These are phyloP conservation scores for Trichosurus vulpecula DNA, from an alignment of 2,797 vertebrate species.

Conservation along the genomic window DNA sequence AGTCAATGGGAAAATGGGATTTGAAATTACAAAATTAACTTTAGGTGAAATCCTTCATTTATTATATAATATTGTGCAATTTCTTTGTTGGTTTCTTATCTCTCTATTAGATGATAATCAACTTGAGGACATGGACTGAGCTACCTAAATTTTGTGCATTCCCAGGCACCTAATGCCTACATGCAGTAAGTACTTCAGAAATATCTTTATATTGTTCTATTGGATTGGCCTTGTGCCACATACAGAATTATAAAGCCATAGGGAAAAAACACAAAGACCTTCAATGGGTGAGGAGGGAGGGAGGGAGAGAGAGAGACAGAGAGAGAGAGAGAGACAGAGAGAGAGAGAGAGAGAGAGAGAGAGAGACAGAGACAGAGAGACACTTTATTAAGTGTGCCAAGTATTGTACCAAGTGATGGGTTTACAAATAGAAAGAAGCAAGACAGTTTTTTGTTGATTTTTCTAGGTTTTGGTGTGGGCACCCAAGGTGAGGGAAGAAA, in stretches of 20 bases:
- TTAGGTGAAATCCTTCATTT: neutral
- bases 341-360: too few relatives aligned
- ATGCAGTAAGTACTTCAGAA: neutral
- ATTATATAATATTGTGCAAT: neutral
- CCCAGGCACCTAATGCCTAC: neutral
- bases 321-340: too few relatives aligned
- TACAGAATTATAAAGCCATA: neutral
- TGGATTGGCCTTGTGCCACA: neutral
- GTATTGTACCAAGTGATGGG: neutral
- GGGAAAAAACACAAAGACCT: neutral
- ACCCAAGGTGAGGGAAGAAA: neutral
- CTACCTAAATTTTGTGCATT: neutral
- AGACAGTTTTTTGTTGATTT: neutral
- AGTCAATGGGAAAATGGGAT: neutral
- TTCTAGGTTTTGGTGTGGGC: neutral
- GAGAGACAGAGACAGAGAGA: too few relatives aligned
- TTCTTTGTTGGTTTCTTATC: neutral
- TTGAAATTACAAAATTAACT: neutral
- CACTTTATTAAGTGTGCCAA: neutral
- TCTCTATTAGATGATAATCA: neutral
- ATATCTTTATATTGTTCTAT: neutral
- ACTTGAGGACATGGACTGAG: neutral
- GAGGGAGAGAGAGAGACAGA: neutral
- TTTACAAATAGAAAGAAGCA: neutral
- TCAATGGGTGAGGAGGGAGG: neutral